Evolutionary conservation across 2,797 vertebrate species (phyloP).

Genomic region (Anniella stebbinsi): DNA sequence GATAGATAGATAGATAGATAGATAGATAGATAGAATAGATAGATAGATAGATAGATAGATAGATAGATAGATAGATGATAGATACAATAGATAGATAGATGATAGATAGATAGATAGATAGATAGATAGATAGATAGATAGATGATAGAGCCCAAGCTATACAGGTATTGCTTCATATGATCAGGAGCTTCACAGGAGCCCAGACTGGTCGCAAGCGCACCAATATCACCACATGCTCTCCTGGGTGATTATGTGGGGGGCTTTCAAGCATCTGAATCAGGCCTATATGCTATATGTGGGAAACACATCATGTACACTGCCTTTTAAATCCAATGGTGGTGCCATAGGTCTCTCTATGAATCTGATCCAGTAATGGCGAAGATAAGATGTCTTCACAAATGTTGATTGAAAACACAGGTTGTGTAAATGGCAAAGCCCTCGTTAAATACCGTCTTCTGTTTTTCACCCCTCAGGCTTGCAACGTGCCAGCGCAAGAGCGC

Average conservation of each 20-base stretch:
- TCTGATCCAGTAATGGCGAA: slow-evolving; percentile 9
- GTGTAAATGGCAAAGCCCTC: neutral
- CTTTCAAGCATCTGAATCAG: neutral
- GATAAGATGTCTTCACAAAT: neutral
- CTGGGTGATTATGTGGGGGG: neutral
- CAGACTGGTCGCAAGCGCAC: neutral
- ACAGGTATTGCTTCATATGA: no score
- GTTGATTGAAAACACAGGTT: slow-evolving; percentile 9
- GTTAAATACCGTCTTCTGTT: slow-evolving; percentile 22
- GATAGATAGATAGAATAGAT: no score
- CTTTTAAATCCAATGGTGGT: slow-evolving; percentile 6
- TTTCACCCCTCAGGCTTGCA: slow-evolving; percentile 80
- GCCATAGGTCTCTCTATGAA: neutral
- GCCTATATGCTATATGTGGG: neutral
- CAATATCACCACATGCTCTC: neutral
- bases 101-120: no score
- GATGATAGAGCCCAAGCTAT: no score
- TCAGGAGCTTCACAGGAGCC: neutral
- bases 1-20: no score
- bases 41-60: no score
- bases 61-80: no score
- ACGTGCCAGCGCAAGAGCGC: slow-evolving; percentile 91
- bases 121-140: no score
- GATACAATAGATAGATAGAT: no score
- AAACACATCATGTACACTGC: neutral